Evolutionary conservation across 2,797 vertebrate genomes (phyloP), one percentile per base, ranked within the genome.

Genomic region (Decapterus maruadsi): DNA sequence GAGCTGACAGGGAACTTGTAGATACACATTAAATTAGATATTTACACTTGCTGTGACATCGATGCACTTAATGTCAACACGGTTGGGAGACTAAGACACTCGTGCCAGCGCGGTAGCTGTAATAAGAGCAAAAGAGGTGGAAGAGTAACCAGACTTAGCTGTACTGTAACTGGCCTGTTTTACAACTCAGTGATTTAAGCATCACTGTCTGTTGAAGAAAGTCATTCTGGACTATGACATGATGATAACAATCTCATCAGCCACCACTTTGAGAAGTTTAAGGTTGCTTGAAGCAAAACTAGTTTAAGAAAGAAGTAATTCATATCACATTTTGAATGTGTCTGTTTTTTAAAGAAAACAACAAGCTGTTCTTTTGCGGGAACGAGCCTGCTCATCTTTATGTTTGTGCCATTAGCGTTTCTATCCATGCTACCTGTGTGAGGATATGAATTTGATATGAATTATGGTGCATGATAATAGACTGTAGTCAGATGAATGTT

Each of bases 21-120:
- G 29, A 62, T 45, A 72, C 55, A 45, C 31, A 57, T 59, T 19
- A 48, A 42, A 76, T 90, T 83, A 81, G 86, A 84, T 83, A 89
- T 87, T 84, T 68, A 74, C 70, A 64, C 57, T 46, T 55, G 46
- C 48, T 81, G 67, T 8, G 19, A 71, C 72, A 80, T 22, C 43
- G 40, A 45, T 36, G 48, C 13, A 60, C 45, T 65, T 61, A 17
- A 78, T 80, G 34, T 67, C 63, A 83, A 77, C 65, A 75, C 64
- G 66, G 65, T 45, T 80, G 67, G 66, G 67, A 73, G 66, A 57
- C 48, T 80, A 65, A 68, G 67, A 75, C 80, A 77, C 59, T 61
- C 45, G 57, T 9, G 67, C 43, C 20, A 17, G 58, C 1, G 22
- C 55, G 46, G 68, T 4, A 53, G 17, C 22, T 78, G 54, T 67